Evolutionary conservation across 2,888 invertebrate genomes (phyloP).

Genomic region (Cephus pygmeus): DNA sequence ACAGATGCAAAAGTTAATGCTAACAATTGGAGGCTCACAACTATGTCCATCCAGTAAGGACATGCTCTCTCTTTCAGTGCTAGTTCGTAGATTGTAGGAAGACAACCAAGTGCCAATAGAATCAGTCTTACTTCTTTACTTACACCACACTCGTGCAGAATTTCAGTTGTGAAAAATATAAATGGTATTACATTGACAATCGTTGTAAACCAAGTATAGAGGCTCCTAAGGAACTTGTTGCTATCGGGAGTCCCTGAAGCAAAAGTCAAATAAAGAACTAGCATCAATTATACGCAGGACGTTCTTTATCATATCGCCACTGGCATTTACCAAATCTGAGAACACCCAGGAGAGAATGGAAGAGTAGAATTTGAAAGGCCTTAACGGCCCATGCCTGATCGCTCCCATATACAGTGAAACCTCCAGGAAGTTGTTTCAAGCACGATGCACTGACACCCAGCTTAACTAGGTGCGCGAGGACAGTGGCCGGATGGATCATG

Average conservation of each 20-base stretch:
- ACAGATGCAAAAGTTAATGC: slow-evolving; percentile 46
- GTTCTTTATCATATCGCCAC: not conserved
- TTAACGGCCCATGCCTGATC: slow-evolving; percentile 52
- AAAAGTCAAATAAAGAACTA: not conserved
- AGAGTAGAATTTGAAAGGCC: slow-evolving; percentile 56
- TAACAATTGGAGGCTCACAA: slow-evolving; percentile 43
- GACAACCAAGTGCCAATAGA: slow-evolving; percentile 46
- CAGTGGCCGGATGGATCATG: slow-evolving; percentile 56
- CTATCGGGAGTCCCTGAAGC: slow-evolving; percentile 27
- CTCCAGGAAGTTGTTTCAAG: slow-evolving; percentile 47
- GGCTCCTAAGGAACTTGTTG: slow-evolving; percentile 49
- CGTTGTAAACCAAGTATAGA: slow-evolving; percentile 55
- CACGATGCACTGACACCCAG: slow-evolving; percentile 51
- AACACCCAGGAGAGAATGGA: slow-evolving; percentile 57
- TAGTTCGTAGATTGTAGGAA: slow-evolving; percentile 53
- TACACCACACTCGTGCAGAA: slow-evolving; percentile 48
- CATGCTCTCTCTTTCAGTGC: slow-evolving; percentile 46
- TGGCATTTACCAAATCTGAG: slow-evolving; percentile 55
- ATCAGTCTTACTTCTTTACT: slow-evolving; percentile 47
- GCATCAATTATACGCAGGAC: not conserved
- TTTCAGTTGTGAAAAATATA: slow-evolving; percentile 56
- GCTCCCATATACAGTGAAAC: slow-evolving; percentile 41
- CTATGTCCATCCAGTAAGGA: slow-evolving; percentile 43
- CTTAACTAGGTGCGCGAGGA: slow-evolving; percentile 56
- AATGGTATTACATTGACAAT: slow-evolving; percentile 55